Evolutionary conservation across 2,113 vertebrate species (phyloP).

Genomic region (Hemiscyllium ocellatum): DNA sequence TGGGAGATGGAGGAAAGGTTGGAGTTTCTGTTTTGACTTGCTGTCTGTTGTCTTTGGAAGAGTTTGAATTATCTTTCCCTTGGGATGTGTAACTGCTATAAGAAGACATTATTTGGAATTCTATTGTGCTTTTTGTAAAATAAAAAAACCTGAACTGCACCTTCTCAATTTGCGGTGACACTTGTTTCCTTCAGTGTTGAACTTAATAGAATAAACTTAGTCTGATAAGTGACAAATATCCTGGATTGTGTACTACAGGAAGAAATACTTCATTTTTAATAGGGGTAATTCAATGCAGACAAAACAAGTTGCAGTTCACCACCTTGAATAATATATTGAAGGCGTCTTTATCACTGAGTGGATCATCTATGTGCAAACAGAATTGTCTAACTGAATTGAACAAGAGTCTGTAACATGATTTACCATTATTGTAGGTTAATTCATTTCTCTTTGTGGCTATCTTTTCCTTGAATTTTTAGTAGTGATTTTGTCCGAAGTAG

Average conservation of each 20-base stretch:
- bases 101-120: background rate
- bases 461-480: background rate
- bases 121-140: background rate
- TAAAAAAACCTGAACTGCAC: background rate
- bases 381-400: background rate
- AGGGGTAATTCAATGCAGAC: background rate
- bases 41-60: background rate
- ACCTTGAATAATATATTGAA: background rate
- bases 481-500: background rate
- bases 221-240: background rate
- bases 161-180: background rate
- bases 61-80: background rate
- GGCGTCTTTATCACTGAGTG: background rate
- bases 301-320: background rate
- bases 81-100: background rate
- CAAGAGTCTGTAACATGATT: background rate
- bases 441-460: background rate
- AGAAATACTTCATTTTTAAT: background rate
- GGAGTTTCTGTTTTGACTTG: background rate
- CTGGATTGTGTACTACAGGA: background rate
- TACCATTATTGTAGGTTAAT: background rate
- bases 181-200: background rate
- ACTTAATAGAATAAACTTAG: background rate
- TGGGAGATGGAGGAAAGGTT: too few species aligned
- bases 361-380: background rate